Evolutionary conservation across 2,888 invertebrate genomes (phyloP).

Genomic region (Slavum lentiscoides): DNA sequence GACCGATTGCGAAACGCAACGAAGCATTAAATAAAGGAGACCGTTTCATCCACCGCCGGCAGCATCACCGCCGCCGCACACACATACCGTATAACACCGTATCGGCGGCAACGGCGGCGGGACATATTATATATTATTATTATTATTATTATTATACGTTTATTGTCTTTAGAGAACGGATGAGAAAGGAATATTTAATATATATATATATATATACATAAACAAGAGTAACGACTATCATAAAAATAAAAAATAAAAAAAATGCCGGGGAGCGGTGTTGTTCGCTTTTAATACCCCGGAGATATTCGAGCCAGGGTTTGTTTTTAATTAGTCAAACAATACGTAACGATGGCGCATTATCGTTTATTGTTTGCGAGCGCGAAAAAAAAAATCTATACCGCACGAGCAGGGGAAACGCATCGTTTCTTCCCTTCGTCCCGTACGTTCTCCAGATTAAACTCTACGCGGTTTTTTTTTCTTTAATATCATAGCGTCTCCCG

Average conservation of each 20-base stretch:
- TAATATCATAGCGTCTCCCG: conserved; percentile 15
- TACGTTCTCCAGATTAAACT: conserved; percentile 12
- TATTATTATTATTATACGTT: conserved; percentile 28
- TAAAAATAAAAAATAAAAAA: too few relatives aligned
- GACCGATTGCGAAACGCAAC: conserved; percentile 47
- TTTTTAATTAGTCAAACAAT: conserved; percentile 53
- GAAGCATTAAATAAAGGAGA: conserved; percentile 50
- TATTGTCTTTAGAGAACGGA: conserved; percentile 51
- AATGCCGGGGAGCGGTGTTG: conserved; percentile 32
- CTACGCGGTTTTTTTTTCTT: not conserved
- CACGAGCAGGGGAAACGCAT: conserved; percentile 6
- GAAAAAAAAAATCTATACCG: conserved; percentile 49
- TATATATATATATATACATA: conserved; percentile 25
- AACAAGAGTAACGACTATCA: conserved; percentile 41
- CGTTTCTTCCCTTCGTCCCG: not conserved
- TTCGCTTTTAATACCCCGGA: conserved; percentile 52
- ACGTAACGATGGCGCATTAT: conserved; percentile 52
- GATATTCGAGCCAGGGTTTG: conserved; percentile 52
- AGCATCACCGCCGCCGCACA: not conserved
- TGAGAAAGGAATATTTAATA: conserved; percentile 51
- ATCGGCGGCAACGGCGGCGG: conserved; percentile 8
- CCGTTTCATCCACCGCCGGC: not conserved
- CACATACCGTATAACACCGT: conserved; percentile 15
- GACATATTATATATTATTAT: conserved; percentile 51
- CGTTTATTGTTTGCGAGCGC: conserved; percentile 49